Base-by-base conservation (phyloP, 2,888 invertebrate genomes). In the Penaeus monodon region DNA sequence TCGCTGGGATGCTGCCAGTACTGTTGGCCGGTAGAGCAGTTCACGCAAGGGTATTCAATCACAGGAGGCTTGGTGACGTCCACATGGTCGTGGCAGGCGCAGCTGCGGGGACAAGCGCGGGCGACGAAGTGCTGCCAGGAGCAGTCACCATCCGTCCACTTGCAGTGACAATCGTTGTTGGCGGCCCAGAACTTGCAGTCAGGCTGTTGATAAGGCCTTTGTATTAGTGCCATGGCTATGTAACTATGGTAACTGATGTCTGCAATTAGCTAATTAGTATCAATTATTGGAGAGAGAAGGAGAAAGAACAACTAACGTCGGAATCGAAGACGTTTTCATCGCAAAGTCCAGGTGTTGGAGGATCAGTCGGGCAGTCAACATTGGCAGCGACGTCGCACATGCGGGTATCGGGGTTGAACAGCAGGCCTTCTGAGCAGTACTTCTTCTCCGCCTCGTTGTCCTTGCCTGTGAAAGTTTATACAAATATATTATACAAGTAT, bases 381-480 rank as follows among this genome's bases (percentile, higher is more conserved):
- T 88, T 86, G 38, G 70, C 80, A 4, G 90, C 87, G 24, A 66
- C 84, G 74, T 89, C 90, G 68, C 90, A 90, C 66, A 85, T 76
- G n/a, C 81, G 64, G 12, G 83, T 88, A 33, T 80, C 81, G 2
- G 85, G 82, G 83, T 90, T 88, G 81, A 89, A 90, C 68, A 73
- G 27, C 33, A 90, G 83, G 8, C 80, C 88, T 6, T 63, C 82
- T 29, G 88, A 49, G 38, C 90, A 90, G 33, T 84, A 80, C 64
- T 85, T 79, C 49, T 86, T 81, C 81, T 86, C 81, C n/a, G 90
- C 90, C 29, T 81, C 57, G 24, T 87, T 86, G 24, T 87, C 81
- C n/a, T 85, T 64, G 85, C 91, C 86, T 86, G 81, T 86, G 81
- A 8, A 44, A 33, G 44, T 24, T 64, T 10, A 44, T 44, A 44